phyloP scores from a whole-genome alignment of 2,113 vertebrate genomes.

The Protomyctophum bolini region DNA sequence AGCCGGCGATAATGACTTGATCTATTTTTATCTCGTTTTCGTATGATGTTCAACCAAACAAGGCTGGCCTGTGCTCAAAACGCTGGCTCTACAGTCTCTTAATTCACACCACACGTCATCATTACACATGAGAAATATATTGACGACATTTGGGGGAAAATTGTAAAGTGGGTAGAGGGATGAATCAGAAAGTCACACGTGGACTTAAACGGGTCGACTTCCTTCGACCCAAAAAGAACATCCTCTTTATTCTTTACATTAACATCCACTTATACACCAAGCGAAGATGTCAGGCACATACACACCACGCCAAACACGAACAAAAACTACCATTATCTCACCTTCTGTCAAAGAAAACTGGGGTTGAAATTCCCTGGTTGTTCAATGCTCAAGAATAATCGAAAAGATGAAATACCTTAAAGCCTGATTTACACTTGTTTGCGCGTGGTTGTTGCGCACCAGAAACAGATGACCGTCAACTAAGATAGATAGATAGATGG shows the following conservation, averaged over 20 bases:
- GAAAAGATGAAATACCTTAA: constrained; percentile 53
- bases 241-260: constrained; percentile 48
- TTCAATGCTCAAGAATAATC: constrained; percentile 30
- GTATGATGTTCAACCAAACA: constrained; percentile 71
- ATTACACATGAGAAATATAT: constrained; percentile 39
- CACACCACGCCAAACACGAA: constrained; percentile 43
- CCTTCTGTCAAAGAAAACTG: constrained; percentile 45
- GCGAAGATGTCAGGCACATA: constrained; percentile 77
- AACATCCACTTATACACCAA: constrained; percentile 69
- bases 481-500: too few species aligned
- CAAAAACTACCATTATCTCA: constrained; percentile 58
- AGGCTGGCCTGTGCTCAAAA: constrained; percentile 65
- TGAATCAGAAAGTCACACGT: constrained; percentile 21
- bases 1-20: constrained; percentile 65
- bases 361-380: constrained; percentile 38
- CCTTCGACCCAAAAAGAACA: constrained; percentile 30
- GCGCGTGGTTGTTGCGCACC: too few species aligned
- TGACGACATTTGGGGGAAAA: constrained; percentile 34
- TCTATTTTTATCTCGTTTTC: constrained; percentile 75
- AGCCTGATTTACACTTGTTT: background rate
- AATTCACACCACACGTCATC: constrained; percentile 42
- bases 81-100: constrained; percentile 48
- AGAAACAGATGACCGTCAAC: too few species aligned
- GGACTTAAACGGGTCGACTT: constrained; percentile 28
- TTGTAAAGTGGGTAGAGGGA: constrained; percentile 36